Conservation (phyloP, 2,888 invertebrate genomes). For the Ctenicera cuprea region DNA sequence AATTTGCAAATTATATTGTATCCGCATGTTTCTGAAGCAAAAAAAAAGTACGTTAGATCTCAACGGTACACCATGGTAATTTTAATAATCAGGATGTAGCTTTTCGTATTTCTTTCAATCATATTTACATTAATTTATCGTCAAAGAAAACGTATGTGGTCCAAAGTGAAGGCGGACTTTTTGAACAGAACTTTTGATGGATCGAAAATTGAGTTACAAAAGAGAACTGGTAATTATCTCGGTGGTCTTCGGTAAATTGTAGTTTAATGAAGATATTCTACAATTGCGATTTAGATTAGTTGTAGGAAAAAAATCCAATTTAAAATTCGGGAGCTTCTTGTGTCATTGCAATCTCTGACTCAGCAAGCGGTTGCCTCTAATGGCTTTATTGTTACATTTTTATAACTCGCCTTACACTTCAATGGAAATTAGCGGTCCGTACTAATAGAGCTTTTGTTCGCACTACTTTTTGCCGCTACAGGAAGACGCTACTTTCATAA, state of each 20-base stretch:
- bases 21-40: no score
- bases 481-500: constrained; percentile 2
- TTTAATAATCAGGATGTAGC: constrained; percentile 1
- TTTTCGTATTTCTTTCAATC: not conserved
- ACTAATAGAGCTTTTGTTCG: constrained; percentile 8
- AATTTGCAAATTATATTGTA: no score
- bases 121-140: constrained; percentile 10
- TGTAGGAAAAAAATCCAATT: constrained; percentile 34
- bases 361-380: constrained; percentile 35
- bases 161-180: constrained; percentile 12
- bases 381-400: constrained; percentile 38
- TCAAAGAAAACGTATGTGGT: constrained; percentile 27
- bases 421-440: constrained; percentile 38
- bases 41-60: not conserved
- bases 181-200: constrained; percentile 29
- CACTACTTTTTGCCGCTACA: not conserved
- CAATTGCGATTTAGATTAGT: constrained; percentile 36
- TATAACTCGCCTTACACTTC: constrained; percentile 18
- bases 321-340: constrained; percentile 43
- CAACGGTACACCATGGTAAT: constrained; percentile 8
- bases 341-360: constrained; percentile 42
- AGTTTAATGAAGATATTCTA: constrained; percentile 42
- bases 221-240: constrained; percentile 41
- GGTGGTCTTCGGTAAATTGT: constrained; percentile 36
- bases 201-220: constrained; percentile 34